Conservation (phyloP, 2,797 vertebrate species). For the Gorsachius magnificus region DNA sequence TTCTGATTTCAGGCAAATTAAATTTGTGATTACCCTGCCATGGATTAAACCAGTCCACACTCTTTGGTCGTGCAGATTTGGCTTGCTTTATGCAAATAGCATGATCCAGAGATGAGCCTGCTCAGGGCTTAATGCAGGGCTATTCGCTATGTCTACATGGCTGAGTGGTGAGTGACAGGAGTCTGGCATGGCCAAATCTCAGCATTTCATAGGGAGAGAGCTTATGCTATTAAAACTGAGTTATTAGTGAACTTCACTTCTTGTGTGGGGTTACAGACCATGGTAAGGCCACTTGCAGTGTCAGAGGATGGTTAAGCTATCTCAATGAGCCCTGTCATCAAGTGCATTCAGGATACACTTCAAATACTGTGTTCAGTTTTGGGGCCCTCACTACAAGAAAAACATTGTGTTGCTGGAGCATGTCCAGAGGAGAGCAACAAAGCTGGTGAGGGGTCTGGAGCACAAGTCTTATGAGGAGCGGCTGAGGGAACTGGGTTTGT, state of each 20-base stretch:
- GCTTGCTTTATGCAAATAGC: background rate
- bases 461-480: no score
- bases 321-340: background rate
- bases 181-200: background rate
- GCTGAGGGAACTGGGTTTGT: no score
- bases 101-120: background rate
- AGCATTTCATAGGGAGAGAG: background rate
- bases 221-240: background rate
- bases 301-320: no score
- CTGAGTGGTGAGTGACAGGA: background rate
- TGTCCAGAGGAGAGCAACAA: no score
- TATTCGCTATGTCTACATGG: background rate
- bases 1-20: background rate
- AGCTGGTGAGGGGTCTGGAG: no score
- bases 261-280: background rate
- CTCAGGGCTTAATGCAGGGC: background rate
- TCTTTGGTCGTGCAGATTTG: background rate
- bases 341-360: fast-evolving
- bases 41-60: fast-evolving
- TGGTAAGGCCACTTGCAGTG: background rate
- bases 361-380: no score
- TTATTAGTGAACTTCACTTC: background rate
- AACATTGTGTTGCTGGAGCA: no score
- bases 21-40: background rate
- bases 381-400: no score